Evolutionary conservation across 2,797 vertebrate genomes (phyloP), one percentile per base, ranked within the genome.

Genomic region (Coracias cyanogaster): DNA sequence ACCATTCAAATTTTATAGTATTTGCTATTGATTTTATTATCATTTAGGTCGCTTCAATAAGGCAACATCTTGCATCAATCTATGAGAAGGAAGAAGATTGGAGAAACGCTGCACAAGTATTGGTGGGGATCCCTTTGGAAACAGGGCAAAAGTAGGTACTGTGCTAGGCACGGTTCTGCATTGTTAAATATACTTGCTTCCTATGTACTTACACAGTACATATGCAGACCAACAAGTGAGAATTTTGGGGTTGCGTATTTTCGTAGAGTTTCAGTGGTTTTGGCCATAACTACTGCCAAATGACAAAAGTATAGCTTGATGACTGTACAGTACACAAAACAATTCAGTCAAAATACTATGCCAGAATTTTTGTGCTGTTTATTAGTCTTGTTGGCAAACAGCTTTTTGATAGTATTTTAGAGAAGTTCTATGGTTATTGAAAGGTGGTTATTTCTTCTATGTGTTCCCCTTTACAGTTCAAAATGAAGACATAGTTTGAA

Each of bases 21-120:
- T 82, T 79, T 83, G 29, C 48, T 79, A 1, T 41, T 74, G 19
- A 26, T 46, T 64, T 71, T 69, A 6, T 82, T 29, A 7, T 86
- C 60, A 89, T 89, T 57, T 94, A 99, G 99, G 99, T 99, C 21
- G 99, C 99, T 79, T 99, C 99, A n/a, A 99, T 99, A 98, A 98
- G 99, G 96, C 99, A 99, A 96, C 99, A 99, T 97, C 98, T 99
- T 96, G 99, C 99, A 82, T 99, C 99, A 37, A 99, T 99, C 97
- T 99, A 99, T 97, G 99, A 99, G 96, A 99, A 99, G 80, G 99
- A 99, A 94, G 99, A 99, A 96, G 99, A 99, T 80, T 99, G 99
- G 99, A 99, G 99, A 97, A 99, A 99, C 4, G 99, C 99, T 41
- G 99, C 99, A 6, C 99, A 99, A 97, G 99, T 99, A 90, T 98